These are phyloP conservation scores for Norana najaformis DNA, from an alignment of 2,888 invertebrate species.

Conservation along the genomic window DNA sequence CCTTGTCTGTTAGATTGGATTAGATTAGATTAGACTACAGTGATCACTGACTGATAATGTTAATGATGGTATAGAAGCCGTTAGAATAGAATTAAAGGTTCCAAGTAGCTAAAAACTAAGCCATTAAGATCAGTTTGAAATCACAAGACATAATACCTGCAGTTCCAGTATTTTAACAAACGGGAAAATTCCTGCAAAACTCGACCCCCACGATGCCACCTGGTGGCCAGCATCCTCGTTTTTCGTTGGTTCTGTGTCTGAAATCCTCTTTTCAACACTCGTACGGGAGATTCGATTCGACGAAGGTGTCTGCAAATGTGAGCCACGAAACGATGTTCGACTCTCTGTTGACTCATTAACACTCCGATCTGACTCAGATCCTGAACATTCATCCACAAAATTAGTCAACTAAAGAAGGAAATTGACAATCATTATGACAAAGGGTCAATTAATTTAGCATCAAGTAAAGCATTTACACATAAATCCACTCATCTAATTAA, in stretches of 20 bases:
- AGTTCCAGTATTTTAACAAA: constrained; percentile 53
- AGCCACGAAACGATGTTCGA: constrained; percentile 10
- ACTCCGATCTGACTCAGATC: constrained; percentile 22
- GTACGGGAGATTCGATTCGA: constrained; percentile 8
- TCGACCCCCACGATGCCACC: constrained; percentile 23
- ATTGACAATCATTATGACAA: not conserved
- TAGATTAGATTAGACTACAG: too few species aligned
- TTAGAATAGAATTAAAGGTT: too few species aligned
- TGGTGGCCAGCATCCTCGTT: not conserved
- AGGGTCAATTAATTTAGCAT: too few species aligned
- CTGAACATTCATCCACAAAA: not conserved
- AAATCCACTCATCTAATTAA: too few species aligned
- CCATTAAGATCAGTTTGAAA: too few species aligned
- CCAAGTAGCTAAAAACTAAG: too few species aligned
- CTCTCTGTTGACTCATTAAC: constrained; percentile 17
- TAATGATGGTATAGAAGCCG: too few species aligned
- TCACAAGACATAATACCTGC: constrained; percentile 49
- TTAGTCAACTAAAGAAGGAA: not conserved
- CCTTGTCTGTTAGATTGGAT: too few species aligned
- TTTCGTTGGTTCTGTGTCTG: not conserved
- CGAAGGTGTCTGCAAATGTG: not conserved
- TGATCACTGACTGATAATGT: too few species aligned
- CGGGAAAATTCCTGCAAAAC: constrained; percentile 46
- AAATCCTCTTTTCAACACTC: not conserved
- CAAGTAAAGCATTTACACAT: too few species aligned